A percentile compares a stretch with the other conserved stretches of the same genome.
phyloP scores from a whole-genome alignment of 2,797 vertebrate species.

The Vultur gryphus region DNA sequence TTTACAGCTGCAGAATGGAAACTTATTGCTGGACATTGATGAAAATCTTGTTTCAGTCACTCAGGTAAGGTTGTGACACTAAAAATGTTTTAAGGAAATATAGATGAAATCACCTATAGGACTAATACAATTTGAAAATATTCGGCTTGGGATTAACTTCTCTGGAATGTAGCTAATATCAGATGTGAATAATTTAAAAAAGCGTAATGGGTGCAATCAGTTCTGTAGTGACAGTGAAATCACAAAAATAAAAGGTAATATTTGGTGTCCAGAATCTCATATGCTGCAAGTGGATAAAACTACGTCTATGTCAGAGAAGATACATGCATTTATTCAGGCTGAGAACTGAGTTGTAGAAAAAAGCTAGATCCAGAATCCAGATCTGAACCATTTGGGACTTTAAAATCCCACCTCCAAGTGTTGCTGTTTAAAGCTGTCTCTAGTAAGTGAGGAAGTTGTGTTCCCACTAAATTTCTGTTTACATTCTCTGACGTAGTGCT shows the following conservation, averaged over 20 bases:
- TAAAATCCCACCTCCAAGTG: not conserved
- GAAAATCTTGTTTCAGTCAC: slow-evolving; percentile 75
- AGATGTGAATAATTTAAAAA: slow-evolving; percentile 19
- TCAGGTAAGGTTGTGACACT: slow-evolving; percentile 75
- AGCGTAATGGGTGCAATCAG: not conserved
- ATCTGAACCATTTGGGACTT: not conserved
- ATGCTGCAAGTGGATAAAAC: not conserved
- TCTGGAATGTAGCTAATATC: not conserved
- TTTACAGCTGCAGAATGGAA: slow-evolving; percentile 84
- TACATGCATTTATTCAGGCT: not conserved
- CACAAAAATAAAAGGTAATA: not conserved
- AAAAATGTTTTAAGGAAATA: slow-evolving; percentile 48
- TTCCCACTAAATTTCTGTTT: not conserved
- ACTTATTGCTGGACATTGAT: slow-evolving; percentile 75
- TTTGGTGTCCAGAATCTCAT: not conserved
- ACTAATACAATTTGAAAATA: not conserved
- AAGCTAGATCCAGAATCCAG: not conserved
- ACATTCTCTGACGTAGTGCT: not conserved
- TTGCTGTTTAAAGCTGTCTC: not conserved
- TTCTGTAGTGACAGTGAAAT: slow-evolving; percentile 7
- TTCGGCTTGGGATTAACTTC: not conserved
- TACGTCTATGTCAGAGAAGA: not conserved
- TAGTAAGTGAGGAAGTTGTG: not conserved
- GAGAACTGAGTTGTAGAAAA: not conserved
- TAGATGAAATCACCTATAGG: not conserved